Percentiles rank a stretch among this genome's conserved stretches.
Evolutionary conservation across 35 echinoderm and acorn worm species (phyloP).

Genomic region (Anneissia japonica): DNA sequence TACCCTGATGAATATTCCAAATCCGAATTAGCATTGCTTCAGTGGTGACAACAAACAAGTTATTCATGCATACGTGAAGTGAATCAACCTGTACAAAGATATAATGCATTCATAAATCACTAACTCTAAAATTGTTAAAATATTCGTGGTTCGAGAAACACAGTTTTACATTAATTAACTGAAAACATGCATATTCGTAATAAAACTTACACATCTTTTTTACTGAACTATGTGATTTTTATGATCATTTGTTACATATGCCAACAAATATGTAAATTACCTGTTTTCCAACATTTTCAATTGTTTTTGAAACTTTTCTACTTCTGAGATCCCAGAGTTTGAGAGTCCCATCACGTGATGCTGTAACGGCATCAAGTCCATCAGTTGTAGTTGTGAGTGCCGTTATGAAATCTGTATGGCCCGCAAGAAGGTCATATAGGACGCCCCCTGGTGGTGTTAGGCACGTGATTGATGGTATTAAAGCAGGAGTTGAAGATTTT

Average conservation of each 20-base stretch:
- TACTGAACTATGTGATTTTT: no score
- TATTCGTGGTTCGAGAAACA: no score
- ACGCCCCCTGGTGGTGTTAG: slow-evolving; percentile 82
- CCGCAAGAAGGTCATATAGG: slow-evolving; percentile 79
- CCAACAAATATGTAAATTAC: no score
- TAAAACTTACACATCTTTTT: no score
- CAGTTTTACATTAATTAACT: no score
- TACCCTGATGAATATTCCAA: slow-evolving; percentile 27
- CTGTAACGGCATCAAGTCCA: slow-evolving; percentile 55
- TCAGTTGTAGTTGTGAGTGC: slow-evolving; percentile 59
- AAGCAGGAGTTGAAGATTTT: slow-evolving; percentile 35
- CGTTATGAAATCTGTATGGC: slow-evolving; percentile 73
- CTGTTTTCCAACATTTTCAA: slow-evolving; percentile 45
- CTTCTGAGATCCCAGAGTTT: slow-evolving; percentile 89
- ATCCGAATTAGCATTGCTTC: slow-evolving; percentile 45
- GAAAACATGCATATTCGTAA: no score
- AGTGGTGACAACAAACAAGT: slow-evolving; percentile 45
- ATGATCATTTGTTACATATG: no score
- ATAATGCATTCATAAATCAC: no score
- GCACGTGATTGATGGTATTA: slow-evolving; percentile 76
- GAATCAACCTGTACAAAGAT: neutral
- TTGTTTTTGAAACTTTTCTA: slow-evolving; percentile 80
- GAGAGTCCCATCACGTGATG: slow-evolving; percentile 63
- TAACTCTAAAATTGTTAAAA: no score
- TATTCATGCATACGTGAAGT: slow-evolving; percentile 43